These are phyloP conservation scores for Calliopsis andreniformis DNA, from an alignment of 1,140 invertebrate genomes.

Conservation along the genomic window DNA sequence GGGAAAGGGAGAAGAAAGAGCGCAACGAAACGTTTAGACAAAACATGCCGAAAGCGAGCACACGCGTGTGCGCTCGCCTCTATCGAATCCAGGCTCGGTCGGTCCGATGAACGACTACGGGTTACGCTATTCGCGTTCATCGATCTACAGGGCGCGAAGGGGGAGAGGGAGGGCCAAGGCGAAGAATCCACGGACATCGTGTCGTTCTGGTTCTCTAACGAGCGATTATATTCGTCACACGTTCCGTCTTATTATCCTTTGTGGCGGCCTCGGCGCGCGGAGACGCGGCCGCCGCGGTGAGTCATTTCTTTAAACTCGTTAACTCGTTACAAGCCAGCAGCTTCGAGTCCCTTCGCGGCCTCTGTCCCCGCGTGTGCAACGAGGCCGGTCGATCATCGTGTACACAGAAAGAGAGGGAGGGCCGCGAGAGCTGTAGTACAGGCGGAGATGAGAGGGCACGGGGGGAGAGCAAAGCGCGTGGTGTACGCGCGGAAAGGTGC, in stretches of 20 bases:
- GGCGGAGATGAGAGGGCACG: neutral
- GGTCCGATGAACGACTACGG: slow-evolving; percentile 4
- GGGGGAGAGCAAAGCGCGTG: slow-evolving; percentile 2
- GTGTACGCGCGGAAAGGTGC: slow-evolving; percentile 55
- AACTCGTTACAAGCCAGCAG: slow-evolving; percentile 57
- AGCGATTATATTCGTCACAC: slow-evolving; percentile 54
- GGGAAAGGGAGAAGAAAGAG: neutral
- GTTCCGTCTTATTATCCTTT: slow-evolving; percentile 54
- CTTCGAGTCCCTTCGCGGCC: neutral
- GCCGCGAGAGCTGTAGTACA: neutral
- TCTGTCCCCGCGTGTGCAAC: slow-evolving; percentile 31
- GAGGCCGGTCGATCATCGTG: slow-evolving; percentile 55
- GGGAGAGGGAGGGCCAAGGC: neutral
- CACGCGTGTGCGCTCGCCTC: slow-evolving; percentile 11
- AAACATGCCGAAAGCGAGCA: slow-evolving; percentile 19
- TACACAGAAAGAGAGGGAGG: neutral
- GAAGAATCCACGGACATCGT: slow-evolving; percentile 33
- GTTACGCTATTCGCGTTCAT: slow-evolving; percentile 10
- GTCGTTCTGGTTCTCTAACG: slow-evolving; percentile 44
- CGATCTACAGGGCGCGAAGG: slow-evolving; percentile 42
- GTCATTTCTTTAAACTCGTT: slow-evolving; percentile 66
- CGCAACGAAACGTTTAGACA: slow-evolving; percentile 33
- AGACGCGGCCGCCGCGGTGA: slow-evolving; percentile 39
- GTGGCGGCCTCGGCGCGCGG: slow-evolving; percentile 3
- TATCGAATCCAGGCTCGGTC: slow-evolving; percentile 35